Evolutionary conservation across 2,888 invertebrate genomes (phyloP).

Genomic region (Phengaris alcon): DNA sequence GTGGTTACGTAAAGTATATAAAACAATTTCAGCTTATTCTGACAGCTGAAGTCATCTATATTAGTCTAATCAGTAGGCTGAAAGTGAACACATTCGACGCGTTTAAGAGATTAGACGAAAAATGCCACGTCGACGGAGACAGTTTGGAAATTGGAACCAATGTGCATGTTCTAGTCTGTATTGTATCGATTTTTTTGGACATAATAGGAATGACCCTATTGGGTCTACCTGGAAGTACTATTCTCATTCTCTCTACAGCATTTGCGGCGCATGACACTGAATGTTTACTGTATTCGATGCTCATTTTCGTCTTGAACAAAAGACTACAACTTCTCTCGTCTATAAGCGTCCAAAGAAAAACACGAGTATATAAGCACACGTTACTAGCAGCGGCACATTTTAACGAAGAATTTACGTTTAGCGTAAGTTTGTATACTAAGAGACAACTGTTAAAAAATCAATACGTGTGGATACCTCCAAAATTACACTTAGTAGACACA

Average conservation of each 20-base stretch:
- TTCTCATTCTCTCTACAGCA: constrained; percentile 44
- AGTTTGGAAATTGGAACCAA: constrained; percentile 40
- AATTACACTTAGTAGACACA: too few relatives aligned
- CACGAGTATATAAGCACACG: constrained; percentile 53
- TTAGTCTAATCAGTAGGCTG: constrained; percentile 42
- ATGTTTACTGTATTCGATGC: constrained; percentile 48
- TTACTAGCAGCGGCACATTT: constrained; percentile 51
- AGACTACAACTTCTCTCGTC: constrained; percentile 47
- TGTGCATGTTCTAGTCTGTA: constrained; percentile 37
- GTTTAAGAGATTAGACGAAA: constrained; percentile 50
- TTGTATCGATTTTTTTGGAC: constrained; percentile 47
- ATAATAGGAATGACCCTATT: constrained; percentile 42
- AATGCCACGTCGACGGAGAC: constrained; percentile 45
- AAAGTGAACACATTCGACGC: constrained; percentile 42
- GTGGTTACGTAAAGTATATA: not conserved
- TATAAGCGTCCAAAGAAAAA: constrained; percentile 43
- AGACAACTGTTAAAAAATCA: too few relatives aligned
- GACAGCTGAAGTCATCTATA: constrained; percentile 41
- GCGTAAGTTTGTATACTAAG: constrained; percentile 44
- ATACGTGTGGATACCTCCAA: too few relatives aligned
- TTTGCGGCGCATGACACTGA: constrained; percentile 58
- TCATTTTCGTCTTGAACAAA: constrained; percentile 54
- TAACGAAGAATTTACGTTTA: constrained; percentile 51
- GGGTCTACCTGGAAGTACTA: constrained; percentile 35
- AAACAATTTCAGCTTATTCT: constrained; percentile 43